Evolutionary conservation across 2,888 invertebrate genomes (phyloP).

Genomic region (Pemphredon lugubris): DNA sequence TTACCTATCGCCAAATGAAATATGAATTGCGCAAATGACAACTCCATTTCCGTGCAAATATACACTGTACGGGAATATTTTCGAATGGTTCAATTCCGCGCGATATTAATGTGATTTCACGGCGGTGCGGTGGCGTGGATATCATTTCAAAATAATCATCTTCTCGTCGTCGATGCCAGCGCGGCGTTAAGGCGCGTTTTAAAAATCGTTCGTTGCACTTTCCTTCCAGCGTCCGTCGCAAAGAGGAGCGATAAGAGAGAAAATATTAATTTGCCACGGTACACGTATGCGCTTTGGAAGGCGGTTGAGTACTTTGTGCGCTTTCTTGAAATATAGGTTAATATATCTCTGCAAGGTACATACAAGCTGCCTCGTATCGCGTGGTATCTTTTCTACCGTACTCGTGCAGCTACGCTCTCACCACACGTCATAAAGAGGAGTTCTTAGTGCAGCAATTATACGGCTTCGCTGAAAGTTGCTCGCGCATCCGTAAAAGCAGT

Average conservation of each 20-base stretch:
- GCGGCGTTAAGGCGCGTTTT: no score
- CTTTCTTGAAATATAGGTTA: constrained; percentile 45
- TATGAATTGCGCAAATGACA: constrained; percentile 23
- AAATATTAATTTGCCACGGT: no score
- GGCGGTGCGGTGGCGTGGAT: neutral
- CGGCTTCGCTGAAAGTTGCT: constrained; percentile 43
- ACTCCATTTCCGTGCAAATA: constrained; percentile 5
- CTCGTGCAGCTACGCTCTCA: constrained; percentile 10
- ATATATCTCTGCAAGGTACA: constrained; percentile 38
- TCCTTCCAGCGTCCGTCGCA: no score
- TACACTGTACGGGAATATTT: constrained; percentile 17
- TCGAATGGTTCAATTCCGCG: constrained; percentile 5
- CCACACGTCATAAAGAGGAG: constrained; percentile 43
- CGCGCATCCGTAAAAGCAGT: constrained; percentile 46
- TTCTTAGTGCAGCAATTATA: constrained; percentile 54
- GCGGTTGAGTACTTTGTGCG: neutral
- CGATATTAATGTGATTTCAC: constrained; percentile 35
- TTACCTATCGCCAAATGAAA: constrained; percentile 37
- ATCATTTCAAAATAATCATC: constrained; percentile 28
- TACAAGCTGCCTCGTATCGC: constrained; percentile 28
- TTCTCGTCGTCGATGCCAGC: no score
- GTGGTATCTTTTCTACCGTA: constrained; percentile 37
- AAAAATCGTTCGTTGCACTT: no score
- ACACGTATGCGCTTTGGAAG: no score
- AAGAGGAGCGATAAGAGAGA: no score